Evolutionary conservation across 2,113 vertebrate genomes (phyloP).

Genomic region (Benitochromis conjunctus): DNA sequence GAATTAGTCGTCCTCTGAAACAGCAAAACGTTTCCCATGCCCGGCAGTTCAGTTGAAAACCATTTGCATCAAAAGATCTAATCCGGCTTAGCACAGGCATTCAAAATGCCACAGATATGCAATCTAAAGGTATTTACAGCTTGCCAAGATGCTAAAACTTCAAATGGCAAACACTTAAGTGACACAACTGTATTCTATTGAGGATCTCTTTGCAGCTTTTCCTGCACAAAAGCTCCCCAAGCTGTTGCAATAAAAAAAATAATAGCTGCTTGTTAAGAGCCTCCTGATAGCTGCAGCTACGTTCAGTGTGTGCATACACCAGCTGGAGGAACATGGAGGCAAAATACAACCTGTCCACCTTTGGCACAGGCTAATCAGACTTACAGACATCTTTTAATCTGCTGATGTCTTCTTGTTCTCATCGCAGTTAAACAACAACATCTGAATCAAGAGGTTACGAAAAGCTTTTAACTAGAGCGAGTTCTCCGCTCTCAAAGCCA

Average conservation of each 20-base stretch:
- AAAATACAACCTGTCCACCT: neutral
- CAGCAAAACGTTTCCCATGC: neutral
- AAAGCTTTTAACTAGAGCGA: slow-evolving; percentile 23
- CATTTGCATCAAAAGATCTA: neutral
- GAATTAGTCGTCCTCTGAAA: neutral
- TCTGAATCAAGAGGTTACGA: slow-evolving; percentile 30
- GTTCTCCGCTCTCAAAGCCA: neutral
- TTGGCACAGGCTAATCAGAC: neutral
- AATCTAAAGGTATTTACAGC: neutral
- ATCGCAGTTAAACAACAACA: neutral
- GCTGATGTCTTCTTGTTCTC: neutral
- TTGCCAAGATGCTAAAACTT: neutral
- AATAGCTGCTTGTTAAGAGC: slow-evolving; percentile 5
- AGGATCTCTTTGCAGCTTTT: neutral
- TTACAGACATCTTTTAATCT: slow-evolving; percentile 2
- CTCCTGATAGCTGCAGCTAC: neutral
- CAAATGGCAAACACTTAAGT: neutral
- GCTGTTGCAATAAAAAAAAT: slow-evolving; percentile 4
- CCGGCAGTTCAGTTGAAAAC: neutral
- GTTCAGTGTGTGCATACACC: neutral
- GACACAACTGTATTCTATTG: neutral
- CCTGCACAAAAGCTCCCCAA: neutral
- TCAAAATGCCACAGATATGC: neutral
- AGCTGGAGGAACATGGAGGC: neutral
- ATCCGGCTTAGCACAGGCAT: neutral